phyloP scores from a whole-genome alignment of 1,140 invertebrate genomes.

The Paraescarpia echinospica region DNA sequence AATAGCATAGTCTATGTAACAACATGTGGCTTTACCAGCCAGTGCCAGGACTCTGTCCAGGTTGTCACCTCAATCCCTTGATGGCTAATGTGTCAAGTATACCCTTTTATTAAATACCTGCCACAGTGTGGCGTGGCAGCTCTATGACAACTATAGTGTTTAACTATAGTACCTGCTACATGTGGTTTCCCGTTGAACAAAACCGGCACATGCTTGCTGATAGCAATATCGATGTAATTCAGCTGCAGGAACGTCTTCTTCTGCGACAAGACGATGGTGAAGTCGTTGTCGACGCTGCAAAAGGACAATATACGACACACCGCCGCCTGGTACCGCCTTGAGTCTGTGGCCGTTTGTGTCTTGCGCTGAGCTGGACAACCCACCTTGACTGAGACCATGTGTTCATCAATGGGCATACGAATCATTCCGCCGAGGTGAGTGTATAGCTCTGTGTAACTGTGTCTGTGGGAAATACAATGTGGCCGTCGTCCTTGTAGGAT shows the following conservation, averaged over 20 bases:
- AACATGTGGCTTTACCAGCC: too few relatives aligned
- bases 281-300: slow-evolving; percentile 21
- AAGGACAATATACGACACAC: slow-evolving; percentile 20
- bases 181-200: neutral
- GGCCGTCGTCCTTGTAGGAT: neutral
- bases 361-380: neutral
- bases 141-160: too few relatives aligned
- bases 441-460: neutral
- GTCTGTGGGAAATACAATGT: neutral
- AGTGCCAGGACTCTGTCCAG: too few relatives aligned
- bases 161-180: too few relatives aligned
- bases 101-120: too few relatives aligned
- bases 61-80: too few relatives aligned
- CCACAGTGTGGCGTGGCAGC: too few relatives aligned
- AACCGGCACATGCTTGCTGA: neutral
- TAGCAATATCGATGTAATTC: neutral
- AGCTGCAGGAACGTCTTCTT: neutral
- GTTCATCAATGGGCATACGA: neutral
- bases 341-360: neutral
- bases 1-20: too few relatives aligned
- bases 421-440: neutral
- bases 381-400: neutral
- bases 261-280: slow-evolving; percentile 18
- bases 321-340: neutral
- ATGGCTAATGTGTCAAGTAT: too few relatives aligned